These are phyloP conservation scores for Eurystomus glaucurus DNA, from an alignment of 2,797 vertebrate genomes.

Conservation along the genomic window DNA sequence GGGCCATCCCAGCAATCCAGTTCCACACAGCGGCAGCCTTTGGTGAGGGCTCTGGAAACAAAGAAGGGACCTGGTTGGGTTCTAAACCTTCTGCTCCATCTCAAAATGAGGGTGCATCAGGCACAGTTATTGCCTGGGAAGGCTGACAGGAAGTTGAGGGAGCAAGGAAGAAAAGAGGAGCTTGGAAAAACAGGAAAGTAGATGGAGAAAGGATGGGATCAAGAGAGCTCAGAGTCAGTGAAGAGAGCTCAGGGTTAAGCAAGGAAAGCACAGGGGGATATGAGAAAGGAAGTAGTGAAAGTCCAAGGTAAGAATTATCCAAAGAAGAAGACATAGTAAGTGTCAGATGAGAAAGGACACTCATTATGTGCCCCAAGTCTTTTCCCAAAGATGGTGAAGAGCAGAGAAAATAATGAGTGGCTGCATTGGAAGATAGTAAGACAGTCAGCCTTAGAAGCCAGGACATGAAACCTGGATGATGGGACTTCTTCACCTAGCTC, in stretches of 20 bases:
- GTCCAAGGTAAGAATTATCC: background rate
- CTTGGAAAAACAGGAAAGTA: background rate
- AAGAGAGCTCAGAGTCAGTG: background rate
- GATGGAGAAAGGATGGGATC: background rate
- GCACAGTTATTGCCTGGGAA: background rate
- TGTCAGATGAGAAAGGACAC: background rate
- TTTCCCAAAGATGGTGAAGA: background rate
- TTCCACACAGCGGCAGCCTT: conserved; percentile 96
- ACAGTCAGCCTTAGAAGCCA: background rate
- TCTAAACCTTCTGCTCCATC: background rate
- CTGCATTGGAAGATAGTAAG: background rate
- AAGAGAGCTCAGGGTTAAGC: background rate
- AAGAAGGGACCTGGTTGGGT: conserved; percentile 22
- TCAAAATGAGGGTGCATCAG: background rate
- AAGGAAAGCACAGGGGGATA: conserved; percentile 14
- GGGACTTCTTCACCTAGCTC: background rate
- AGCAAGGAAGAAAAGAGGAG: background rate
- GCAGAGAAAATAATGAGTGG: background rate
- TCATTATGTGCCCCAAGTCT: background rate
- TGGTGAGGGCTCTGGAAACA: conserved; percentile 89
- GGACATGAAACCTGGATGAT: background rate
- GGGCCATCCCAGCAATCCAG: conserved; percentile 96
- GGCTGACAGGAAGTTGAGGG: background rate
- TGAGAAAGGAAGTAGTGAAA: background rate
- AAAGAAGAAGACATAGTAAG: background rate